Base-by-base conservation (phyloP, 2,888 invertebrate species). In the Yponomeuta malinellus region DNA sequence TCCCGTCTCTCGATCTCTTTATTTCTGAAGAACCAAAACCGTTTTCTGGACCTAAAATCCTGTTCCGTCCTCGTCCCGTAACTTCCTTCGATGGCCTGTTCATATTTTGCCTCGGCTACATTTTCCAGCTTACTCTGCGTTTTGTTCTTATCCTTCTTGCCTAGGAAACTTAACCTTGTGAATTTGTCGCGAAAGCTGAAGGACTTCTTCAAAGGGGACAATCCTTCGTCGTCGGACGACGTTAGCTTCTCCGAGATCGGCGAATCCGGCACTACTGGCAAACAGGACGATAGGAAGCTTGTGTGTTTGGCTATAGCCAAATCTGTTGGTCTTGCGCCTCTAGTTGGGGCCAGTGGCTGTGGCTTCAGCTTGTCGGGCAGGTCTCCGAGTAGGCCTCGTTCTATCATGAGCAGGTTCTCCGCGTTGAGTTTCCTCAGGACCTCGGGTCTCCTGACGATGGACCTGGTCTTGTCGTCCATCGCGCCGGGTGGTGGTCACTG, bases 121-220 rank as follows among this genome's bases (percentile, higher is more conserved):
- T 75, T 81, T 23, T 82, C 84, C 1, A 81, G 79, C 74, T 86
- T 87, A 77, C 80, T 83, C 76, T 12, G 52, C 52, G 52, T 12
- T 59, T 89, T 89, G 0, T 76, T 73, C 70, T 79, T 83, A 3
- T 83, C 83, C 75, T 84, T 86, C 78, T 86, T 89, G 1, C 82
- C 81, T 48, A 92, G 87, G 67, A 90, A 80, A 73, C 83, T 85
- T 69, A 89, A 87, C 73, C 85, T 79, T 12, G 90, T 86, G 64
- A 92, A 81, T 75, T 83, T 86, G 64, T 91, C 89, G 6, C 91
- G 84, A 73, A 92, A 92, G 73, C 92, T 92, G 74, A 90, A 90
- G 0, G 89, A 80, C 75, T 92, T 92, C 74, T 87, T 90, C 37
- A 92, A 72, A 0, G 89, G 86, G 0, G 90, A 86, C 1, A 74